Base-by-base conservation (phyloP, 2,113 vertebrate genomes). In the Daphoenositta chrysoptera region DNA sequence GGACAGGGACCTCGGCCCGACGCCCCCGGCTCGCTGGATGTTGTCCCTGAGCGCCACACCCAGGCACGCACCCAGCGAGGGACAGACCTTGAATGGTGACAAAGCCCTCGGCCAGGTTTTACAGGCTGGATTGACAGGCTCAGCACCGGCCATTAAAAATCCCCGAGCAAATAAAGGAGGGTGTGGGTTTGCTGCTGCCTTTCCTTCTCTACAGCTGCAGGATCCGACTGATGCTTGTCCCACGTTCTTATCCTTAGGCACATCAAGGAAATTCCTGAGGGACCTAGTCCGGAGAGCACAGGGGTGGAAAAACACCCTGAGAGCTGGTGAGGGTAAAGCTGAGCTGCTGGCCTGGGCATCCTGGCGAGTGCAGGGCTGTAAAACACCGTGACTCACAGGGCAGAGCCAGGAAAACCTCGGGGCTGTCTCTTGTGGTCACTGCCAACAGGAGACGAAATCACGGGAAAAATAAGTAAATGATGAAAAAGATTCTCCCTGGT, bases 151-250 rank as follows among this genome's bases (percentile, higher is more conserved):
- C 87, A 77, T 68, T 56, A 73, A 95, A 96, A 86, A 87, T 40
- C 85, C 58, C 82, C 60, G 60, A 80, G 76, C 79, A 97, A 96
- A 92, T 94, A 95, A 90, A 90, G 51, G 47, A 91, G 92, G 92
- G 94, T 48, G 94, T 73, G 76, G 45, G 80, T 40, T 40, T 65
- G 28, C 53, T 39, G 66, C 50, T 88, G 87, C 87, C 39, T 42
- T 90, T 83, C 90, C 81, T 77, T 22, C 27, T 69, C 31, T 26
- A 5, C 24, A 35, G 57, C 57, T 72, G 44, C 91, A 72, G 30
- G 30, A 47, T 51, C 63, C 17, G 11, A 15, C 75, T 63, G 57
- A 30, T 31, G 71, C 64, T 56, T 54, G 44, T 44, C 68, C 31
- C 23, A 11, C 35, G 22, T 10, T 63, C 30, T 93, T 96, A 95